Evolutionary conservation across 2,797 vertebrate species (phyloP), one percentile per base, ranked within the genome.

Genomic region (Serranus cabrilla): DNA sequence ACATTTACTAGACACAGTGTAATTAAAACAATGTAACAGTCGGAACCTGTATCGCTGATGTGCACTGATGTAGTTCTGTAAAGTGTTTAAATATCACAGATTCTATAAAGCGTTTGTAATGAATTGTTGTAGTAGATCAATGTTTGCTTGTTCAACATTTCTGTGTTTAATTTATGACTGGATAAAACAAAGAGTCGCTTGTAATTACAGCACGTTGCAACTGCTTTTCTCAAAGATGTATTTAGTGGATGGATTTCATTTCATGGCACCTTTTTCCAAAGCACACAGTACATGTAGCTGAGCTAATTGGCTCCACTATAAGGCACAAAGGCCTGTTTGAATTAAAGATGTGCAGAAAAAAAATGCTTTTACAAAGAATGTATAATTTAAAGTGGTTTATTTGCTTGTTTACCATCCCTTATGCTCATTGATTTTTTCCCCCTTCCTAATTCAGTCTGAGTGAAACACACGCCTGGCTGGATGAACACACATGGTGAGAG

Each of bases 341-440:
- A 92, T 91, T 88, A 89, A 89, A 89, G 83, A 91, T 85, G 80
- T 69, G 34, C 34, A 34, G 49, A 42, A 49, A 62, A 61, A 70
- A 85, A 86, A 67, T 82, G 84, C 74, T 62, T 49, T 37, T 14
- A 37, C 9, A 21, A 21, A 63, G n/a, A 63, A 46, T 23, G 0
- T 49, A 73, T 91, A 78, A 92, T 91, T 93, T 90, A 90, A 92
- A 82, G 79, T 62, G 84, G 63, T 89, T 87, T 55, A 78, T 88
- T 80, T 87, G 81, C 80, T 82, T 83, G 70, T 85, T 86, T 68
- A 39, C 73, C 52, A 57, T 86, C 76, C 76, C 80, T 58, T 71
- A 68, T 79, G 76, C 67, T 90, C 88, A 93, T 90, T 92, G 92
- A 93, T 93, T 93, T 92, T n/a, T 71, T 70, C 34, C 73, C 78